Percentiles rank a stretch among this genome's conserved stretches.
Evolutionary conservation across 2,113 vertebrate genomes (phyloP).

Genomic region (Anseranas semipalmata): DNA sequence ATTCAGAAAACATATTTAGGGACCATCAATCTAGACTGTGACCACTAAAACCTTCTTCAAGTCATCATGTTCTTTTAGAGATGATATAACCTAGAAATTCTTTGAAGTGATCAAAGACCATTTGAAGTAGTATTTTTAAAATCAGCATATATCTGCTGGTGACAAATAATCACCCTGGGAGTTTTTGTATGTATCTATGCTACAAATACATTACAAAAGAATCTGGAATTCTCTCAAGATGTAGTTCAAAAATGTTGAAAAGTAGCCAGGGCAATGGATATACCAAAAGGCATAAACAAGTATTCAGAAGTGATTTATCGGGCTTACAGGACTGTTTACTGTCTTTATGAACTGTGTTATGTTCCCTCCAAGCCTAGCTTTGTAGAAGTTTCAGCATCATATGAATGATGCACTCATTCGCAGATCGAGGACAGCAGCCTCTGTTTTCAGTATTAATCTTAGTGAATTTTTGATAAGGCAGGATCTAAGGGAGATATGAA

Average conservation of each 20-base stretch:
- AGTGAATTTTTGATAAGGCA: neutral
- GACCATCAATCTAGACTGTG: neutral
- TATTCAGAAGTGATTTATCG: neutral
- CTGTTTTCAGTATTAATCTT: neutral
- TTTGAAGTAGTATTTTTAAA: constrained; percentile 2
- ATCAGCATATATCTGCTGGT: neutral
- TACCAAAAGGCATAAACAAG: neutral
- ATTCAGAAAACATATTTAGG: constrained; percentile 13
- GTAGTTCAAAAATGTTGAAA: neutral
- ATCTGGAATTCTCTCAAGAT: neutral
- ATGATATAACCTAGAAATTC: neutral
- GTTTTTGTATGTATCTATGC: neutral
- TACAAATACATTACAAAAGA: neutral
- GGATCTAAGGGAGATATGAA: neutral
- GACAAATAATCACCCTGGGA: neutral
- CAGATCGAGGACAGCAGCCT: neutral
- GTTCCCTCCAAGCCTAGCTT: neutral
- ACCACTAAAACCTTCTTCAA: neutral
- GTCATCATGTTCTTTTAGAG: neutral
- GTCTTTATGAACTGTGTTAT: neutral
- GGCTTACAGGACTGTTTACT: neutral
- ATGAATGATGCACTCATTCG: neutral
- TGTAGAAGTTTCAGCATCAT: neutral
- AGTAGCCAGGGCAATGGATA: neutral
- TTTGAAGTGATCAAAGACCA: constrained; percentile 13